phyloP scores from a whole-genome alignment of 1,140 invertebrate species.

The Mycetomoellerius zeteki region DNA sequence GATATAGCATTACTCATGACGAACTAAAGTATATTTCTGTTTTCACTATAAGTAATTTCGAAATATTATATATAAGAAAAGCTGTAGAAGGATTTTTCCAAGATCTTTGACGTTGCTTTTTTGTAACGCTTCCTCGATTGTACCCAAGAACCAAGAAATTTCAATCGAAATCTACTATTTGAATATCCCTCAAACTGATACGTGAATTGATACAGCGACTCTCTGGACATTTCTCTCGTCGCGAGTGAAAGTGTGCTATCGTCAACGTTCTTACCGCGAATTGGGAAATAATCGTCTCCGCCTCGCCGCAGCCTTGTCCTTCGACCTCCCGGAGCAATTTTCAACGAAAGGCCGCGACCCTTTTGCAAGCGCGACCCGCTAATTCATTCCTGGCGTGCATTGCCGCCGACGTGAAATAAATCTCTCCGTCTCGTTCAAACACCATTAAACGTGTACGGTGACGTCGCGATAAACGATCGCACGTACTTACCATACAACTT shows the following conservation, averaged over 20 bases:
- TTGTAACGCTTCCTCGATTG: neutral
- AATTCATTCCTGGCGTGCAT: constrained; percentile 45
- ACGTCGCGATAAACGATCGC: constrained; percentile 55
- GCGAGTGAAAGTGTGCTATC: constrained; percentile 16
- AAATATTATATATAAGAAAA: neutral
- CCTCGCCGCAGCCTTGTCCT: constrained; percentile 44
- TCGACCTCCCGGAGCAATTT: constrained; percentile 22
- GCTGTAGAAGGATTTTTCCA: neutral
- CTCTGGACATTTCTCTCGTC: neutral
- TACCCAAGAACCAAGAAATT: neutral
- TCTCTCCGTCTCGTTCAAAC: constrained; percentile 51
- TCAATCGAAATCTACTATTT: neutral
- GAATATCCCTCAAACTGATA: neutral
- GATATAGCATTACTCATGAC: constrained; percentile 13
- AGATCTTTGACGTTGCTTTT: neutral
- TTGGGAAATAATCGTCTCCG: constrained; percentile 39
- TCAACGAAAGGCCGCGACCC: constrained; percentile 23
- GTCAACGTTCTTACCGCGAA: constrained; percentile 23
- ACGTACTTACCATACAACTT: neutral
- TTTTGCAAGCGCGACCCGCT: constrained; percentile 44
- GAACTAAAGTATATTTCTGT: neutral
- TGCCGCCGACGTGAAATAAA: constrained; percentile 41
- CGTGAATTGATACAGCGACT: neutral
- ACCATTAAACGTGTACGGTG: constrained; percentile 22
- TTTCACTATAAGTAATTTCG: neutral